Conservation (phyloP, 2,888 invertebrate genomes). For the Spisula solida region DNA sequence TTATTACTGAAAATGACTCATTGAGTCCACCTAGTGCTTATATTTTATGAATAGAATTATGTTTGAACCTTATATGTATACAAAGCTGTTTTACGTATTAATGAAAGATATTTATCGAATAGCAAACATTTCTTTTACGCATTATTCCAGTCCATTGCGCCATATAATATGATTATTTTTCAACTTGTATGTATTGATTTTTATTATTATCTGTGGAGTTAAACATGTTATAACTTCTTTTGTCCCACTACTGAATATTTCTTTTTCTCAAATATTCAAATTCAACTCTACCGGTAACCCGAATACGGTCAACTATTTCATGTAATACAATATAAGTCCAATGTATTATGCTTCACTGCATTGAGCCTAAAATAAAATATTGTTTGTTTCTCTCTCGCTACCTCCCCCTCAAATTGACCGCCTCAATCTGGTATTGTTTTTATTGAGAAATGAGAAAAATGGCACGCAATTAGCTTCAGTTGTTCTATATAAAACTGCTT, state of each 20-base stretch:
- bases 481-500: too few species aligned
- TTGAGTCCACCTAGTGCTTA: neutral
- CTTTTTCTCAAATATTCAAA: neutral
- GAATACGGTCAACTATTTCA: neutral
- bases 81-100: neutral
- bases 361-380: neutral
- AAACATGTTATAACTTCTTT: neutral
- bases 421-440: too few species aligned
- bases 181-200: neutral
- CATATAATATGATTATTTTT: neutral
- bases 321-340: slow-evolving; percentile 10
- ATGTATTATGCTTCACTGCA: too few species aligned
- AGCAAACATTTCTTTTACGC: neutral
- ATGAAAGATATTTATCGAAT: neutral
- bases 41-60: neutral
- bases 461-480: too few species aligned
- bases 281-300: neutral
- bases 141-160: neutral
- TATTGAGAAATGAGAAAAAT: too few species aligned
- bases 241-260: neutral
- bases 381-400: neutral
- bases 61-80: neutral
- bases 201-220: neutral
- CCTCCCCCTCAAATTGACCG: too few species aligned
- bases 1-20: too few species aligned